Evolutionary conservation across 2,113 vertebrate genomes (phyloP).

Genomic region (Platycercus adscitus): DNA sequence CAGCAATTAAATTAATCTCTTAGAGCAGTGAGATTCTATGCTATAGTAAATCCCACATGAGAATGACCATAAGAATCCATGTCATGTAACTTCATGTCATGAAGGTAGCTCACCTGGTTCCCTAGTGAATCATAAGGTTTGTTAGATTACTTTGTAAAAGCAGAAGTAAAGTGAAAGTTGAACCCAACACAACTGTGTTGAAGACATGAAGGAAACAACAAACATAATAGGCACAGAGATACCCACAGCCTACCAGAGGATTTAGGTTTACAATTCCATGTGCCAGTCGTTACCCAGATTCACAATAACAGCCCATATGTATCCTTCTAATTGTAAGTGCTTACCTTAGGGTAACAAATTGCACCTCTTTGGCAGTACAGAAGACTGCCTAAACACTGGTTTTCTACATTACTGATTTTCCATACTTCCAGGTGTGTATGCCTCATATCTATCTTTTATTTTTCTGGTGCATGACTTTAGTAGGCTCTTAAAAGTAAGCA

Average conservation of each 20-base stretch:
- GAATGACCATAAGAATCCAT: not conserved
- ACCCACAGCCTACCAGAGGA: not conserved
- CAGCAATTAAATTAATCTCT: not conserved
- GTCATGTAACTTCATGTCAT: not conserved
- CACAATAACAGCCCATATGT: not conserved
- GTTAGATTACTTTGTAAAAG: not conserved
- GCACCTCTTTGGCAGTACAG: not conserved
- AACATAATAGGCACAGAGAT: not conserved
- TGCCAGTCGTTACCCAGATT: not conserved
- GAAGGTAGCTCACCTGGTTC: not conserved
- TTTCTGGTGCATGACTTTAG: not conserved
- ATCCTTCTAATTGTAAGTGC: not conserved
- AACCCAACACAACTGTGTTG: not conserved
- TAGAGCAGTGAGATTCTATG: not conserved
- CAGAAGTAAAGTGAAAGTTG: not conserved
- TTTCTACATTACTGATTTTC: not conserved
- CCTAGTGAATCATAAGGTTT: not conserved
- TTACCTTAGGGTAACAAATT: not conserved
- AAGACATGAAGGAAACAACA: not conserved
- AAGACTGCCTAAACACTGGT: not conserved
- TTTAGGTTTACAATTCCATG: not conserved
- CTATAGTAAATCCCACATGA: not conserved
- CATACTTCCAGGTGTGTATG: not conserved
- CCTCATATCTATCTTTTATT: not conserved
- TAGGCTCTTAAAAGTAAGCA: not conserved